These are phyloP conservation scores for Montipora capitata DNA, from an alignment of 92 coral and sea anemone species.

Conservation along the genomic window DNA sequence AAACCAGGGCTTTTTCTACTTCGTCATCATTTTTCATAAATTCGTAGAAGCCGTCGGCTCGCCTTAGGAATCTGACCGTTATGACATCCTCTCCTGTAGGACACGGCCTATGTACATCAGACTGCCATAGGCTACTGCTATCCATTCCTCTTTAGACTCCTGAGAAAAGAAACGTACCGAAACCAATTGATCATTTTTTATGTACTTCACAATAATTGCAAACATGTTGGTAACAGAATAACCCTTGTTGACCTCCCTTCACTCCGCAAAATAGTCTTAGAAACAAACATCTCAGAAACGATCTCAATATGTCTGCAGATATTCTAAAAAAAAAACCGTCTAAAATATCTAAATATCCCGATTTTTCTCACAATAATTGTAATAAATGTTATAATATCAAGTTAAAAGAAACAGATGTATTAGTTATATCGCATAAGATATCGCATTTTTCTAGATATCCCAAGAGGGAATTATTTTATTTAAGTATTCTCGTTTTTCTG, in stretches of 20 bases:
- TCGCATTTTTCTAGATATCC: background rate
- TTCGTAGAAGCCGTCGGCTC: slow-evolving; percentile 8
- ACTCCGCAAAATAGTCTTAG: no score
- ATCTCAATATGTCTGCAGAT: no score
- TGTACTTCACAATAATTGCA: no score
- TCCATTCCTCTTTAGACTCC: background rate
- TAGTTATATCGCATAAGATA: background rate
- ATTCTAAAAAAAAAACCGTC: no score
- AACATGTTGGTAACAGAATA: no score
- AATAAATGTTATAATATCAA: background rate
- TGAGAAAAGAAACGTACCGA: background rate
- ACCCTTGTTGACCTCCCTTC: no score
- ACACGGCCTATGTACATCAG: slow-evolving; percentile 11
- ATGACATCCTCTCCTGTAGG: background rate
- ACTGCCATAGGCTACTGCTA: background rate
- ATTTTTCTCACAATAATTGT: background rate
- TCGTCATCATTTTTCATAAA: background rate
- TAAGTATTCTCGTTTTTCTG: no score
- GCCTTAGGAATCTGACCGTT: slow-evolving; percentile 8
- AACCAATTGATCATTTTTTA: background rate
- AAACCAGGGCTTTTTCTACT: background rate
- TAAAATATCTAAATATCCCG: no score
- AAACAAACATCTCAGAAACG: no score
- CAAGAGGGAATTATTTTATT: no score
- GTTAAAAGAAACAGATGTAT: background rate